phyloP scores from a whole-genome alignment of 2,888 invertebrate species.

The Phaonia tiefii region DNA sequence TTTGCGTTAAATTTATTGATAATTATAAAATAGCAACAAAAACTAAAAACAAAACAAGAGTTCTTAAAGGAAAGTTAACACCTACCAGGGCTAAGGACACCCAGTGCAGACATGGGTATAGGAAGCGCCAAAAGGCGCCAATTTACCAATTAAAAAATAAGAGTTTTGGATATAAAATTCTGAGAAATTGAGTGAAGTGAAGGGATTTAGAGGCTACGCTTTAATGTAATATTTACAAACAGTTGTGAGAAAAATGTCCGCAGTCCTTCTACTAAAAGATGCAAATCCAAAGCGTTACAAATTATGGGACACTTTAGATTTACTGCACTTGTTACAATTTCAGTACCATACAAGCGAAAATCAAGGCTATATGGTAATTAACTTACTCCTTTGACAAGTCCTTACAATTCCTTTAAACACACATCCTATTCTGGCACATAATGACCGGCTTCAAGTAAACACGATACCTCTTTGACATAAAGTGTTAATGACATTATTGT shows the following conservation, averaged over 20 bases:
- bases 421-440: constrained; percentile 6
- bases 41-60: constrained; percentile 39
- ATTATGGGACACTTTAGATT: constrained; percentile 35
- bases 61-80: constrained; percentile 54
- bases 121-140: constrained; percentile 47
- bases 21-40: constrained; percentile 55
- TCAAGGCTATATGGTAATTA: constrained; percentile 39
- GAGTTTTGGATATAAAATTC: not conserved
- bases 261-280: not conserved
- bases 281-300: constrained; percentile 15
- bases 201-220: constrained; percentile 37
- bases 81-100: constrained; percentile 42
- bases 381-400: constrained; percentile 9
- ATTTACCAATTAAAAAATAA: constrained; percentile 13
- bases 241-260: constrained; percentile 3
- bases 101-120: constrained; percentile 9
- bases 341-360: not conserved
- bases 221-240: constrained; percentile 62
- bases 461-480: constrained; percentile 16
- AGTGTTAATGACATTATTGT: constrained; percentile 59
- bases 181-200: not conserved
- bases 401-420: constrained; percentile 15
- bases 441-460: not conserved
- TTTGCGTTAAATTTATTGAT: constrained; percentile 67
- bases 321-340: constrained; percentile 3